phyloP scores from a whole-genome alignment of 2,113 vertebrate species.

The Pholis gunnellus region DNA sequence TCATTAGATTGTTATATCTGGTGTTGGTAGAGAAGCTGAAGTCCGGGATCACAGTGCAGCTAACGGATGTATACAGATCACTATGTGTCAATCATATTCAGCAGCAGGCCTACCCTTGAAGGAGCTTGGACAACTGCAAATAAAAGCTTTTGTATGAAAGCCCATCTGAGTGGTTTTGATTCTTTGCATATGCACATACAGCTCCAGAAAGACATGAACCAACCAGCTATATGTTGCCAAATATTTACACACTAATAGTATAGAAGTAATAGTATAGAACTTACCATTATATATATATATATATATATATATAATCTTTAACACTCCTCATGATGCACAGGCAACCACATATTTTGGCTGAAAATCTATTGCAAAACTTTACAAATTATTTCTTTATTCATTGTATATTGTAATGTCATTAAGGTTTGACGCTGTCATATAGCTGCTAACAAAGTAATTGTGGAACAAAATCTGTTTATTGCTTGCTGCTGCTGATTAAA shows the following conservation, averaged over 20 bases:
- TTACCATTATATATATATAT: too few species aligned
- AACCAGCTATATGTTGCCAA: not conserved
- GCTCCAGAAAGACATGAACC: not conserved
- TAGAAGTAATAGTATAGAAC: too few species aligned
- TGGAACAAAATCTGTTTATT: not conserved
- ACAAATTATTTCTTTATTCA: not conserved
- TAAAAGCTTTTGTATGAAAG: conserved; percentile 69
- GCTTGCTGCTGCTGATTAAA: not conserved
- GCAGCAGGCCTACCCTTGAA: conserved; percentile 27
- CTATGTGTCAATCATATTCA: conserved; percentile 19
- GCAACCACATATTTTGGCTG: not conserved
- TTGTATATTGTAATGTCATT: not conserved
- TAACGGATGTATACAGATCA: not conserved
- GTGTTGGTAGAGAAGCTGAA: conserved; percentile 27
- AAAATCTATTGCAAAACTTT: not conserved
- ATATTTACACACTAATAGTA: not conserved
- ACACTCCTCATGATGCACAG: not conserved
- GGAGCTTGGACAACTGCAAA: conserved; percentile 52
- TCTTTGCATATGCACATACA: conserved; percentile 22
- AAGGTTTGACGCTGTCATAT: too few species aligned
- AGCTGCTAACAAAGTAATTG: too few species aligned
- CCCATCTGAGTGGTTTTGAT: not conserved
- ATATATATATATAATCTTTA: too few species aligned
- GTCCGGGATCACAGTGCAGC: conserved; percentile 28
- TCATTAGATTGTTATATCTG: not conserved